Evolutionary conservation across 2,888 invertebrate species (phyloP).

Genomic region (Lissocephala sabroskyi): DNA sequence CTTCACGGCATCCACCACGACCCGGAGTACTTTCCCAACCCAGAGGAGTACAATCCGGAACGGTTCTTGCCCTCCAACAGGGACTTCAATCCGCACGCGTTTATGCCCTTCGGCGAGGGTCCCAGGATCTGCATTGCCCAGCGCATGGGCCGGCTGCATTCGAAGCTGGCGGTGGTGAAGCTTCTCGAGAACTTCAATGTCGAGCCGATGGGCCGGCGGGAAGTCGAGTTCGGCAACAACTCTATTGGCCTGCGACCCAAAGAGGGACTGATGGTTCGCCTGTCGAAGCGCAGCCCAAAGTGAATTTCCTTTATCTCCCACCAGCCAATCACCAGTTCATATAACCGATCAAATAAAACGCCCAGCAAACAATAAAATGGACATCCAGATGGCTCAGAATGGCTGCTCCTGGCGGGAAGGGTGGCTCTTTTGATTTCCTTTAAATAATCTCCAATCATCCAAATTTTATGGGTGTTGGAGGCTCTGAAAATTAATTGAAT

Average conservation of each 20-base stretch:
- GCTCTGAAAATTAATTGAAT: no score
- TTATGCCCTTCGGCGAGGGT: conserved; percentile 72
- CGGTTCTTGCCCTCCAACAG: conserved; percentile 62
- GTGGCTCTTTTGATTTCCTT: no score
- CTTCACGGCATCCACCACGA: conserved; percentile 70
- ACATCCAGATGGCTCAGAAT: no score
- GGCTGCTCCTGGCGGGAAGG: no score
- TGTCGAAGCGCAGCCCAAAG: conserved; percentile 48
- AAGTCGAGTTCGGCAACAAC: conserved; percentile 50
- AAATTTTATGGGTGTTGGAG: no score
- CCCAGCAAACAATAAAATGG: no score
- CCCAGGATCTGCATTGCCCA: conserved; percentile 71
- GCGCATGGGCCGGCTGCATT: conserved; percentile 61
- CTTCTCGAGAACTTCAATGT: conserved; percentile 55
- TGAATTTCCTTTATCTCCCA: no score
- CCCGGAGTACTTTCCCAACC: conserved; percentile 69
- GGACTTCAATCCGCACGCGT: conserved; percentile 59
- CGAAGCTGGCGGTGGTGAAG: conserved; percentile 56
- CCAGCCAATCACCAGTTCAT: no score
- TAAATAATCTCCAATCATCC: no score
- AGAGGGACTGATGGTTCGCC: conserved; percentile 51
- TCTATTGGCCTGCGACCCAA: conserved; percentile 52
- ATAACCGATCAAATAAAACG: no score
- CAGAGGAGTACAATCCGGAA: conserved; percentile 71
- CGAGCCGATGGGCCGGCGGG: conserved; percentile 40